Conservation (phyloP, 2,113 vertebrate genomes). For the Anarrhichthys ocellatus region DNA sequence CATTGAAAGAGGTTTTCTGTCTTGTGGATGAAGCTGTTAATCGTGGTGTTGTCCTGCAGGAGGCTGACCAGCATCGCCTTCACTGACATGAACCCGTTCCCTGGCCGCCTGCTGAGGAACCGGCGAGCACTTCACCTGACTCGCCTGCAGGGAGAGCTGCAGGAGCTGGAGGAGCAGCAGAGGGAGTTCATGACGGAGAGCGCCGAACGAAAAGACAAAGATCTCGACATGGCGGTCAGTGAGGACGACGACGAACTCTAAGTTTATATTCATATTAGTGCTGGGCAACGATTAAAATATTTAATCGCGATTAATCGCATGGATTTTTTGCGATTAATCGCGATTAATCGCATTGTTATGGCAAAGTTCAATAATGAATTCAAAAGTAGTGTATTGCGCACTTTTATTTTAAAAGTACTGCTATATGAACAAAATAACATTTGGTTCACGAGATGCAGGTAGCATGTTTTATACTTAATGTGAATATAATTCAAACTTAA, state of each 20-base stretch:
- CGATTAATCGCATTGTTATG: no score
- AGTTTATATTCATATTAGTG: not conserved
- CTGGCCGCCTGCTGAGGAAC: conserved; percentile 86
- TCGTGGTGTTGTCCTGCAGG: conserved; percentile 72
- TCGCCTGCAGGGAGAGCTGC: conserved; percentile 87
- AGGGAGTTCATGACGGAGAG: conserved; percentile 83
- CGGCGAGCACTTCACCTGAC: conserved; percentile 86
- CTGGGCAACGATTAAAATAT: no score
- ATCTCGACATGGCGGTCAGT: conserved; percentile 75
- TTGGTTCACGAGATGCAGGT: no score
- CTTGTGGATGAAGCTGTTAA: not conserved
- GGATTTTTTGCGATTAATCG: no score
- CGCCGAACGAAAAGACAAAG: conserved; percentile 72
- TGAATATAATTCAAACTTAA: no score
- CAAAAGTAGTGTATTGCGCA: no score
- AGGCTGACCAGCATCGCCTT: conserved; percentile 92
- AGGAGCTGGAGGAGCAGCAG: conserved; percentile 87
- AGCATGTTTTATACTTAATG: no score
- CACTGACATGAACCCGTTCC: conserved; percentile 93
- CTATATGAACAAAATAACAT: no score
- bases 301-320: no score
- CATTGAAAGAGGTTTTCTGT: no score
- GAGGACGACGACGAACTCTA: conserved; percentile 90
- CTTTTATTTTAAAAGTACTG: no score
- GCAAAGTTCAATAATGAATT: no score